These are phyloP conservation scores for Electrona antarctica DNA, from an alignment of 2,113 vertebrate species.

Conservation along the genomic window DNA sequence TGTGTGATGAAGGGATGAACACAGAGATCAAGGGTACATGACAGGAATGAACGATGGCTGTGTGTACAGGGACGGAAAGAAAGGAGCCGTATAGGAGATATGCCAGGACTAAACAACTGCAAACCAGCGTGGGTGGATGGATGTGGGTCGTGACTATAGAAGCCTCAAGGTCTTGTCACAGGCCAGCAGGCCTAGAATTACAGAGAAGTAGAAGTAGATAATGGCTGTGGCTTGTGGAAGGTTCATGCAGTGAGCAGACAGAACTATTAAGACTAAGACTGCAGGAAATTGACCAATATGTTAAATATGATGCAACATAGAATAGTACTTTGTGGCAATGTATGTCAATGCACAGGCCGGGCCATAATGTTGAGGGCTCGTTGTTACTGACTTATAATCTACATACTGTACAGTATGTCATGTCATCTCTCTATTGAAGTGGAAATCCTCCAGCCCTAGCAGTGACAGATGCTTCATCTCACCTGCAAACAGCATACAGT, in stretches of 20 bases:
- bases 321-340: too few relatives aligned
- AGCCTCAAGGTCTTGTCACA: constrained; percentile 12
- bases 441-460: too few relatives aligned
- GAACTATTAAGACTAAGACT: too few relatives aligned
- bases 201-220: background rate
- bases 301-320: too few relatives aligned
- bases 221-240: background rate
- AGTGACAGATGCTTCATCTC: background rate
- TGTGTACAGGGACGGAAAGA: constrained; percentile 1
- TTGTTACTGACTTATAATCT: too few relatives aligned
- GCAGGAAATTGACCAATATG: too few relatives aligned
- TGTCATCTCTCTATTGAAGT: too few relatives aligned
- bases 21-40: background rate
- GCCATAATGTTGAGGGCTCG: too few relatives aligned
- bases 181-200: background rate
- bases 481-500: background rate
- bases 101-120: background rate
- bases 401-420: too few relatives aligned
- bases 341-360: too few relatives aligned
- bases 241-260: background rate
- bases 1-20: background rate
- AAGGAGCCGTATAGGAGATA: background rate
- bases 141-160: too few relatives aligned
- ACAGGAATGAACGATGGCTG: background rate
- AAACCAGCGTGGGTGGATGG: background rate